Evolutionary conservation across 1,140 invertebrate genomes (phyloP).

Genomic region (Halesus radiatus): DNA sequence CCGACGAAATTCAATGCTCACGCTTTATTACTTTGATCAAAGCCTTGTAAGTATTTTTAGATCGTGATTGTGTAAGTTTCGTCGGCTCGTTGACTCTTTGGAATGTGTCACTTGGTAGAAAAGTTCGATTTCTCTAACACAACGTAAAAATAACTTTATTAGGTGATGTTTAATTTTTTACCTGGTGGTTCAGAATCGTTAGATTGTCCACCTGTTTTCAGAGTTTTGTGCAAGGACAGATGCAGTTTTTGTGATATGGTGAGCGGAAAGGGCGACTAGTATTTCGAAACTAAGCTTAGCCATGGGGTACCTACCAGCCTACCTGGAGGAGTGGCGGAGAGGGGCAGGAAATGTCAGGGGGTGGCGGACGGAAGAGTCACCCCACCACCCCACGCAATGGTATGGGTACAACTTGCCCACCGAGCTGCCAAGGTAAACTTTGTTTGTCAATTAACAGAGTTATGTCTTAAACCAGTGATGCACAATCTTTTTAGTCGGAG

Average conservation of each 20-base stretch:
- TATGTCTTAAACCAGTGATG: no score
- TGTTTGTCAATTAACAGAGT: no score
- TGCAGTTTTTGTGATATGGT: slow-evolving; percentile 1
- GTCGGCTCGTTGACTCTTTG: neutral
- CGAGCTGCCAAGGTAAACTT: neutral
- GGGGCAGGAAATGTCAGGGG: neutral
- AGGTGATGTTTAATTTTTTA: neutral
- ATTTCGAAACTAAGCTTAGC: no score
- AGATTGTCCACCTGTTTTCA: neutral
- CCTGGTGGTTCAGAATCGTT: neutral
- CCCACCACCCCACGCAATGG: neutral
- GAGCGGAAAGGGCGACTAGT: neutral
- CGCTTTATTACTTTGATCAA: no score
- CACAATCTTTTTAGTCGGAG: no score
- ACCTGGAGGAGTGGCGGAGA: neutral
- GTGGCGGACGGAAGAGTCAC: neutral
- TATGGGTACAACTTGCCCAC: neutral
- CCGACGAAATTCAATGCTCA: no score
- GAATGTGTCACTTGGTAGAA: neutral
- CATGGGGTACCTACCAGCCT: neutral
- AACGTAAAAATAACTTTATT: neutral
- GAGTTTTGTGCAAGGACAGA: neutral
- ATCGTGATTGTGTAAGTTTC: slow-evolving; percentile 1
- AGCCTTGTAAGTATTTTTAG: no score
- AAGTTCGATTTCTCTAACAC: neutral